Base-by-base conservation (phyloP, 2,888 invertebrate genomes). In the Dioctria linearis region DNA sequence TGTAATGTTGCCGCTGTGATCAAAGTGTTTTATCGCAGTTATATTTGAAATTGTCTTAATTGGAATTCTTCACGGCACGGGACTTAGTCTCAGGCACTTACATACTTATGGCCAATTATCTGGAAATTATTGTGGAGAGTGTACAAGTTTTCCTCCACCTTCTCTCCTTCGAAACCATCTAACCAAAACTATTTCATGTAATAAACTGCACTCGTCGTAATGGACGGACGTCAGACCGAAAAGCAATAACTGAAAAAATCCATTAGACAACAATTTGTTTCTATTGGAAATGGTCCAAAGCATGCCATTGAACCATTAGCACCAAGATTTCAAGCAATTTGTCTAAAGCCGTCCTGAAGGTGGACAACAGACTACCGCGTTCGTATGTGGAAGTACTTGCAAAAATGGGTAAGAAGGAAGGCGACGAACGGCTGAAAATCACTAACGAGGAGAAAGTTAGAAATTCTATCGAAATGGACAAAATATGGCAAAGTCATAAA, bases 261-360 rank as follows among this genome's bases (percentile, higher is more conserved):
- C 71, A 71, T 71, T 71, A 71, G 51, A 51, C 51, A 51, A 11
- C 71, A 49, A 71, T 71, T 71, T 71, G 71, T 54, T 25, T 1
- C 25, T 71, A 71, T 37, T 9, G 51, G 71, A 39, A 71, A 71
- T 71, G 54, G 51, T 39, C 51, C 39, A 71, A 51, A 51, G 37
- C 71, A 71, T 71, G 71, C 71, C 71, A 71, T 71, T 51, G 71
- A 71, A 54, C 71, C 71, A 71, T 71, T 71, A 71, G 71, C 71
- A 71, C 51, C 51, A 51, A 49, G 51, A 71, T 71, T 71, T 71
- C 51, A 71, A 71, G 71, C 71, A 71, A 71, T 71, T 71, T 71
- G 71, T 71, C 54, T 46, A 5, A 8, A 46, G 11, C 25, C 42
- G 67, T 71, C 37, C 51, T 71, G 71, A 49, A 37, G 71, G 25